Evolutionary conservation across 1,140 invertebrate genomes (phyloP).

Genomic region (Drosophila sechellia): DNA sequence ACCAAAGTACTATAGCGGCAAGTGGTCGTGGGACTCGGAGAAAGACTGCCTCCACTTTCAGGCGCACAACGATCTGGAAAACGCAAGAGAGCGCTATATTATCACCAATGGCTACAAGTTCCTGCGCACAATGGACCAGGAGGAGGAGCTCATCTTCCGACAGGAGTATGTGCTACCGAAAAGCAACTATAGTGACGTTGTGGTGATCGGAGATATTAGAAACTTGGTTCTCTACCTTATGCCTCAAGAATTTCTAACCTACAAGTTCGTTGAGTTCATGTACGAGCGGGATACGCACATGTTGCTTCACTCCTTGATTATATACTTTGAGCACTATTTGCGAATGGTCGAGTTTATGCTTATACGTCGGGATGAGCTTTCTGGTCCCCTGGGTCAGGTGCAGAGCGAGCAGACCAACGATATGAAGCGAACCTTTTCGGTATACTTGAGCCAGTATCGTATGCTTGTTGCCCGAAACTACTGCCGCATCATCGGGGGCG

Average conservation of each 20-base stretch:
- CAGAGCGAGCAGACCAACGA: constrained; percentile 72
- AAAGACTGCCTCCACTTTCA: constrained; percentile 57
- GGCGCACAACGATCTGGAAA: constrained; percentile 43
- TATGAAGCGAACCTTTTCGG: constrained; percentile 62
- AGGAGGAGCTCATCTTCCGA: constrained; percentile 74
- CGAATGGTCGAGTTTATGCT: constrained; percentile 75
- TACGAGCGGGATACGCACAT: constrained; percentile 49
- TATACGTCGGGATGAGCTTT: constrained; percentile 70
- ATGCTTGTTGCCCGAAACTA: constrained; percentile 77
- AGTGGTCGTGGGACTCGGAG: constrained; percentile 65
- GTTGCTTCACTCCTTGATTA: constrained; percentile 67
- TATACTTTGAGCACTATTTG: constrained; percentile 79
- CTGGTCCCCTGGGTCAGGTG: constrained; percentile 48
- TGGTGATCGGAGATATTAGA: constrained; percentile 64
- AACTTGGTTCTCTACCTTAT: constrained; percentile 72
- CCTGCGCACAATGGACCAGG: constrained; percentile 55
- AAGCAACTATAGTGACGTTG: constrained; percentile 50
- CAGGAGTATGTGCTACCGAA: constrained; percentile 53
- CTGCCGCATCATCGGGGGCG: constrained; percentile 60
- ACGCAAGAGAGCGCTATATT: constrained; percentile 52
- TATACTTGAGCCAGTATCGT: constrained; percentile 71
- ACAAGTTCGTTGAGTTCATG: constrained; percentile 62
- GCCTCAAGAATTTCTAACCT: constrained; percentile 54
- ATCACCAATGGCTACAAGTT: constrained; percentile 64
- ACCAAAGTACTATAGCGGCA: constrained; percentile 66